Evolutionary conservation across 2,113 vertebrate genomes (phyloP), one percentile per base, ranked within the genome.

Genomic region (Callocephalon fimbriatum): DNA sequence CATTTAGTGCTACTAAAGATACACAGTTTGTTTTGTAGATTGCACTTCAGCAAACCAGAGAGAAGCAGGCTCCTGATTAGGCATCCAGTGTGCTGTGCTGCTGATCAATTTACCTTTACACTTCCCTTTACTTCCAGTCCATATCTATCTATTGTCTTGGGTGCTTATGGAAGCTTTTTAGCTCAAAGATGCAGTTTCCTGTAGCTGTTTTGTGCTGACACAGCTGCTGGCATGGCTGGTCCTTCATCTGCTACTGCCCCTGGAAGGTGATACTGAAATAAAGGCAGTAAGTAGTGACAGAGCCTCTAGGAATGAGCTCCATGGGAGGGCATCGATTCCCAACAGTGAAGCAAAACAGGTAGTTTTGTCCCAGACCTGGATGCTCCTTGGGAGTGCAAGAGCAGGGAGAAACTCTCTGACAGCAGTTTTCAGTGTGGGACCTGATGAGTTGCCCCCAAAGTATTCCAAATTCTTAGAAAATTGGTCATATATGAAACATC

Each of bases 341-440:
- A 42, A 15, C 25, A 42, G 29, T 1, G 29, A 29, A 44, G 6
- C 2, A 51, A 70, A 94, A 21, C 6, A 10, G 6, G 18, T 4
- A 8, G 11, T 16, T 93, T 74, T 75, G 19, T 38, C 47, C 59
- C 12, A 71, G 22, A 59, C 12, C 31, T 72, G 29, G 3, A 4
- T 35, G 42, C 17, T 86, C 48, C 70, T 71, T 2, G 0, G 27
- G 32, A 40, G 42, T 5, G 13, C 25, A n/a, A 38, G 37, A 68
- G 4, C 32, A 2, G 3, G 12, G 45, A 40, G 6, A 22, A 80
- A 51, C 2, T 2, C 31, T 38, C 32, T 0, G 0, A 7, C 20
- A 10, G n/a, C 6, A 19, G 15, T 6, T 75, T 38, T 22, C 31
- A 38, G n/a, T 1, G 0, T 23, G 23, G 56, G 15, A 78, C 8